Base-by-base conservation (phyloP, 2,113 vertebrate genomes). In the Tyrannus savana region DNA sequence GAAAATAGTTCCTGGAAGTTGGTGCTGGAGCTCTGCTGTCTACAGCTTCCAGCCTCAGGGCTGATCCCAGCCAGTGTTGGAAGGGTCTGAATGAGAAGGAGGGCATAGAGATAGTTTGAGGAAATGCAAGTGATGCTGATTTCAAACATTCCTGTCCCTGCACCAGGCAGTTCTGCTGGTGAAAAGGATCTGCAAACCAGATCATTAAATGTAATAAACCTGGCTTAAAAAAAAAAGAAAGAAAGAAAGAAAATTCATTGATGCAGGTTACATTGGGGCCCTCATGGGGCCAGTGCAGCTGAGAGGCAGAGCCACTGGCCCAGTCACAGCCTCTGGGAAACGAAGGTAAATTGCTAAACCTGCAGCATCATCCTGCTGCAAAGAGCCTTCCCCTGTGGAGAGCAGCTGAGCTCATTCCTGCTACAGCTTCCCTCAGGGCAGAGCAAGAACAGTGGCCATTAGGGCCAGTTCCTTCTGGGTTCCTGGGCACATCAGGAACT, bases 21-120 rank as follows among this genome's bases (percentile, higher is more conserved):
- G 3, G 10, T 55, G 39, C 44, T 41, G 25, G 31, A 77, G 63
- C 42, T 73, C 16, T 62, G 27, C 56, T 42, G 41, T 47, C 46
- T 37, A 42, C 11, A 12, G 4, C 8, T 9, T 75, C 35, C 9
- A 7, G 3, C 81, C 62, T 25, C 13, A 2, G 58, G 56, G 63
- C 63, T 50, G 63, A 53, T 72, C 9, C 19, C 58, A 42, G 56
- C 9, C 17, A 62, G 33, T 1, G 0, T 1, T n/a, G 41, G 44
- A 52, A 85, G 58, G 33, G 13, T 35, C 35, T 46, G 24, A 55
- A 39, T 6, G 16, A 59, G 19, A 41, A 18, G 10, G 50, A 3
- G 4, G 19, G 7, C 0, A 0, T 1, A 15, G 39, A n/a, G 25
- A 3, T 1, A 21, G 15, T 46, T 56, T 73, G 23, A 30, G 55